These are phyloP conservation scores for Amblyraja radiata DNA, from an alignment of 2,797 vertebrate species.

Conservation along the genomic window DNA sequence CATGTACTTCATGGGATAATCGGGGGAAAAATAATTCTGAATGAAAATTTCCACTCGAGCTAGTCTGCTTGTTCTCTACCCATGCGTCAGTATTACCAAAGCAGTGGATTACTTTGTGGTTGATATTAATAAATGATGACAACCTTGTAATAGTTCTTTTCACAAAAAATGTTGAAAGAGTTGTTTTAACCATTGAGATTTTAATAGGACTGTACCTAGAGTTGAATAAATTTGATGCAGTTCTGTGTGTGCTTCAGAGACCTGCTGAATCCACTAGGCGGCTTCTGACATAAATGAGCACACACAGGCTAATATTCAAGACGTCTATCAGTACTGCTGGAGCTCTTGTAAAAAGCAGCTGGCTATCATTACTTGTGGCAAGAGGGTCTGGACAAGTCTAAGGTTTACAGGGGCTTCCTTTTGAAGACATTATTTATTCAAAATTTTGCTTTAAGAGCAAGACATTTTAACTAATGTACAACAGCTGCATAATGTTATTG, in stretches of 20 bases:
- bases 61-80: conserved; percentile 38
- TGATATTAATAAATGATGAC: conserved; percentile 40
- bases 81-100: neutral
- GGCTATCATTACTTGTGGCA: conserved; percentile 44
- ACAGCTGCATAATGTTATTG: conserved; percentile 21
- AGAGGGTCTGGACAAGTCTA: conserved; percentile 20
- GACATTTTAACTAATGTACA: conserved; percentile 14
- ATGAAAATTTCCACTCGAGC: conserved; percentile 61
- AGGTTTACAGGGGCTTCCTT: neutral
- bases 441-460: conserved; percentile 31
- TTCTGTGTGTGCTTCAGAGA: conserved; percentile 58
- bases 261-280: conserved; percentile 55
- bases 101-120: conserved; percentile 39
- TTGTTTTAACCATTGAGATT: conserved; percentile 67
- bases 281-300: conserved; percentile 54
- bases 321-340: conserved; percentile 46
- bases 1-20: conserved; percentile 42
- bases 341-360: conserved; percentile 50
- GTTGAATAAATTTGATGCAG: conserved; percentile 65
- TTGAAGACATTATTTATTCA: conserved; percentile 13
- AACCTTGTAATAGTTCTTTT: conserved; percentile 49
- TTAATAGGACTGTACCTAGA: conserved; percentile 68
- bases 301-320: conserved; percentile 52
- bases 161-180: conserved; percentile 45
- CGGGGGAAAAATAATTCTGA: conserved; percentile 64